A percentile compares a stretch with the other conserved stretches of the same genome.
Conservation (phyloP, 92 coral and sea anemone species). For the Palythoa grandis region DNA sequence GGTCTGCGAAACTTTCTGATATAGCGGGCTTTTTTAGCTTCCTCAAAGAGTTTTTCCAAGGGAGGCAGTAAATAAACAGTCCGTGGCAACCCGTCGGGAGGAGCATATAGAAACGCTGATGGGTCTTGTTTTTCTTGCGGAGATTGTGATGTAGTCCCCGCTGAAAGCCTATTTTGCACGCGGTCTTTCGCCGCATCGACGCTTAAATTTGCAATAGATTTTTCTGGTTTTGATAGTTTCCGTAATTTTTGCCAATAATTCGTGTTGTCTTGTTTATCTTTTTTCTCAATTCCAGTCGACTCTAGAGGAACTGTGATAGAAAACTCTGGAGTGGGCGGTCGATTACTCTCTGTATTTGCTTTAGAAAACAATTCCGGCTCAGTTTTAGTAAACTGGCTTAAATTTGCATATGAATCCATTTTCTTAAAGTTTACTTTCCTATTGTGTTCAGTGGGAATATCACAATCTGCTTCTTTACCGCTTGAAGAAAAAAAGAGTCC, state of each 20-base stretch:
- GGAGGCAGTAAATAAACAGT: conserved; percentile 93
- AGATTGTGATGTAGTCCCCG: conserved; percentile 36
- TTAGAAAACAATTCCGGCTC: conserved; percentile 13
- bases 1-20: conserved; percentile 77
- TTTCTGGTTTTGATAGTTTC: conserved; percentile 52
- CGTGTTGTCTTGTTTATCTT: conserved; percentile 22
- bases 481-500: not conserved
- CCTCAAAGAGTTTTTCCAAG: conserved; percentile 71
- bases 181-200: conserved; percentile 76
- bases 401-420: conserved; percentile 33
- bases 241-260: conserved; percentile 15
- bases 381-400: not conserved
- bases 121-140: conserved; percentile 60
- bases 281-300: conserved; percentile 8
- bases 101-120: conserved; percentile 84
- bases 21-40: conserved; percentile 96
- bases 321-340: not conserved
- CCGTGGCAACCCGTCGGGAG: conserved; percentile 96
- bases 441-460: conserved; percentile 38
- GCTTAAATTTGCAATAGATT: conserved; percentile 49
- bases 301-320: conserved; percentile 24
- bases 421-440: conserved; percentile 40
- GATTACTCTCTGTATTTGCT: conserved; percentile 9
- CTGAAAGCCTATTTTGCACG: conserved; percentile 62
- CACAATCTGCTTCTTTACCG: conserved; percentile 18